Conservation (phyloP, 2,888 invertebrate genomes). For the Adelphocoris suturalis region DNA sequence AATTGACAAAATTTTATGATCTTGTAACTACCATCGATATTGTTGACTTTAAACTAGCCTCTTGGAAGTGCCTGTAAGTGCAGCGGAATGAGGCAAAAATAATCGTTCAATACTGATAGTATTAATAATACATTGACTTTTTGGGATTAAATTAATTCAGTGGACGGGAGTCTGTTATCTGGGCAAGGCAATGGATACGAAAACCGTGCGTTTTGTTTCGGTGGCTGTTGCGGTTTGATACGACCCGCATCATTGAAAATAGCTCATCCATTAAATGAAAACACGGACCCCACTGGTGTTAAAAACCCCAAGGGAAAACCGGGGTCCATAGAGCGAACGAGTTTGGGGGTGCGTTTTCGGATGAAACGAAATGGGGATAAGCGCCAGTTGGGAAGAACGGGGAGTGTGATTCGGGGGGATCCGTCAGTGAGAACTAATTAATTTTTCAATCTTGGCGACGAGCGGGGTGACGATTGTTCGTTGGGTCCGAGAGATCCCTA, state of each 20-base stretch:
- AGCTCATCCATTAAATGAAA: slow-evolving; percentile 74
- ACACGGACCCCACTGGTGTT: slow-evolving; percentile 60
- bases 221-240: slow-evolving; percentile 69
- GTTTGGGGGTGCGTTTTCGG: slow-evolving; percentile 37
- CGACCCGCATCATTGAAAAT: slow-evolving; percentile 73
- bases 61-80: too few species aligned
- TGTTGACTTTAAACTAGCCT: too few species aligned
- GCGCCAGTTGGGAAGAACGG: background rate
- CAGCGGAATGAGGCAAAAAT: too few species aligned
- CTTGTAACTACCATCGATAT: too few species aligned
- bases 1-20: too few species aligned
- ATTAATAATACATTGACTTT: slow-evolving; percentile 25
- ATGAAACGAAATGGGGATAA: slow-evolving; percentile 34
- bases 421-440: slow-evolving; percentile 61
- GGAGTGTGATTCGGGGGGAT: background rate
- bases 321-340: background rate
- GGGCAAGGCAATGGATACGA: background rate
- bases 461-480: slow-evolving; percentile 25
- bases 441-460: slow-evolving; percentile 67
- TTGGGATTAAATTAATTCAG: slow-evolving; percentile 34
- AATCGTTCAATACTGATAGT: background rate
- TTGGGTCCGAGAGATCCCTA: slow-evolving; percentile 44
- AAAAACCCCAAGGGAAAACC: slow-evolving; percentile 62
- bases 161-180: background rate
- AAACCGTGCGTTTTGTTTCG: slow-evolving; percentile 59